phyloP scores from a whole-genome alignment of 2,888 invertebrate species.

The Nephrotoma guestfalica region DNA sequence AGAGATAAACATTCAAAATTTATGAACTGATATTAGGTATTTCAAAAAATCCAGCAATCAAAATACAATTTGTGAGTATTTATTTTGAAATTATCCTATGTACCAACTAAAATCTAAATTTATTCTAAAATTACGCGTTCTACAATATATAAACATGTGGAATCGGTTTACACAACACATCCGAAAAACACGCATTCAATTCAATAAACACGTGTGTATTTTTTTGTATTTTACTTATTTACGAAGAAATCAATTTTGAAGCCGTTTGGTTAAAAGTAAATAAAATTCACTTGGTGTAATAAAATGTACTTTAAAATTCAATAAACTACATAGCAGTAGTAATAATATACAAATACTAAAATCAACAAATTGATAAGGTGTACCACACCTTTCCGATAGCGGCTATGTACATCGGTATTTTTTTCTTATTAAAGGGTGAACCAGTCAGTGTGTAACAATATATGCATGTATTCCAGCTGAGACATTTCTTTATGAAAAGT shows the following conservation, averaged over 20 bases:
- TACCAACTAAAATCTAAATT: background rate
- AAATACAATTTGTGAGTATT: background rate
- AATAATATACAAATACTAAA: background rate
- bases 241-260: background rate
- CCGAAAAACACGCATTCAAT: background rate
- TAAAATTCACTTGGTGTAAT: background rate
- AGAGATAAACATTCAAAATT: background rate
- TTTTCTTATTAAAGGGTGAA: no score
- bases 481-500: no score
- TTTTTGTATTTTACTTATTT: background rate
- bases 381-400: background rate
- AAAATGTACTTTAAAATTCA: background rate
- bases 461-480: no score
- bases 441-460: no score
- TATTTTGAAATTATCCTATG: background rate
- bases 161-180: background rate
- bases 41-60: background rate
- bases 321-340: background rate
- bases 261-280: background rate
- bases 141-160: background rate
- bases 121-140: background rate
- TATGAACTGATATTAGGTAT: background rate
- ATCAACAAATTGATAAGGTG: background rate
- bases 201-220: no score
- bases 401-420: no score